phyloP scores from a whole-genome alignment of 2,888 invertebrate genomes.

The Drosophila koepferae region DNA sequence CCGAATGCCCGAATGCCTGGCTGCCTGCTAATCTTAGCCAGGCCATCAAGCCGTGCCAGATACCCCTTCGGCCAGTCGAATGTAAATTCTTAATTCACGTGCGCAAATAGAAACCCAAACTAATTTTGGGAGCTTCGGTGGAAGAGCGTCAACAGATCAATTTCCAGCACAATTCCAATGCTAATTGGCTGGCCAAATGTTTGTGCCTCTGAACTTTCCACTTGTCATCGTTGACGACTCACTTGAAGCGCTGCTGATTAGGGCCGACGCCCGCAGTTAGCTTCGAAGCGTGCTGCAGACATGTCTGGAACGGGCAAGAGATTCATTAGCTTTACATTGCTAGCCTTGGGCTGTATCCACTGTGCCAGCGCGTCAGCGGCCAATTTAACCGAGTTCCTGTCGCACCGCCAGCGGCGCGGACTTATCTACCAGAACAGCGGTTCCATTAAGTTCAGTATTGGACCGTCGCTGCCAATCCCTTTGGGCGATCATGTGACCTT shows the following conservation, averaged over 20 bases:
- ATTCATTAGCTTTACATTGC: constrained; percentile 18
- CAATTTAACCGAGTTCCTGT: constrained; percentile 64
- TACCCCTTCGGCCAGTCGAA: constrained; percentile 6
- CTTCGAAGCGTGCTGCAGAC: constrained; percentile 28
- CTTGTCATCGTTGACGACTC: constrained; percentile 62
- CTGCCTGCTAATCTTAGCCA: constrained; percentile 35
- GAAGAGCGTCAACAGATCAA: not conserved
- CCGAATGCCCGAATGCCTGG: not conserved
- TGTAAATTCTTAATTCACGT: constrained; percentile 55
- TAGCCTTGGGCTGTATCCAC: constrained; percentile 9
- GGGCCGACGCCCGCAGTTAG: constrained; percentile 43
- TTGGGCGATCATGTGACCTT: constrained; percentile 79
- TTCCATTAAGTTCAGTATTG: constrained; percentile 64
- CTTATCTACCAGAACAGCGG: constrained; percentile 71
- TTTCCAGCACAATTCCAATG: constrained; percentile 50
- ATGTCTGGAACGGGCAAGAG: constrained; percentile 35
- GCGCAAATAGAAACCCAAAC: constrained; percentile 66
- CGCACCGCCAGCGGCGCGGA: constrained; percentile 67
- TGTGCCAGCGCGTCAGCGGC: constrained; percentile 16
- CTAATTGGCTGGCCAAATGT: constrained; percentile 72
- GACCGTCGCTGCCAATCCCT: constrained; percentile 74
- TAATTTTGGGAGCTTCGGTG: constrained; percentile 1
- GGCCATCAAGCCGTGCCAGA: constrained; percentile 27
- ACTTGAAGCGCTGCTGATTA: constrained; percentile 33
- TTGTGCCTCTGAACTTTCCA: constrained; percentile 56